A percentile compares a stretch with the other conserved stretches of the same genome.
These are phyloP conservation scores for Balaeniceps rex DNA, from an alignment of 2,113 vertebrate species.

Conservation along the genomic window DNA sequence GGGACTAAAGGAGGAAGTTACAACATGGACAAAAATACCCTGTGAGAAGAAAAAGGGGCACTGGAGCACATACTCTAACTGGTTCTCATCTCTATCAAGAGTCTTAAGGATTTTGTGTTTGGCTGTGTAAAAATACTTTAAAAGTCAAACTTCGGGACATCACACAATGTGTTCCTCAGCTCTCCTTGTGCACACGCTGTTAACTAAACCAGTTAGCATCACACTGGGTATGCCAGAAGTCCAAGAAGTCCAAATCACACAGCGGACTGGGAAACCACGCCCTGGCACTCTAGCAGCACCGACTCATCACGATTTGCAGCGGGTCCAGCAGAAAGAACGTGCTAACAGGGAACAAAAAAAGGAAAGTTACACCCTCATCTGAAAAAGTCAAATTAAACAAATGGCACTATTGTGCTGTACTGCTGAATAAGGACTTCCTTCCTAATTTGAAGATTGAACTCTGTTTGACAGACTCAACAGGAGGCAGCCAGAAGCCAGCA, in stretches of 20 bases:
- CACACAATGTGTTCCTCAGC: not conserved
- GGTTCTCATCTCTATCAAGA: not conserved
- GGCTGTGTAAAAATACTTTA: not conserved
- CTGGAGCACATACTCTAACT: not conserved
- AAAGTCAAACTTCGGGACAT: not conserved
- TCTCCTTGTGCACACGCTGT: too few relatives aligned
- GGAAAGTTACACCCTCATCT: not conserved
- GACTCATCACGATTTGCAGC: rapidly evolving
- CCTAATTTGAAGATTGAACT: not conserved
- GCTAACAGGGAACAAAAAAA: not conserved
- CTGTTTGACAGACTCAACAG: not conserved
- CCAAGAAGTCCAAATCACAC: not conserved
- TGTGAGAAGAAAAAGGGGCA: not conserved
- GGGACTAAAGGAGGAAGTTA: not conserved
- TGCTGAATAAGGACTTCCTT: not conserved
- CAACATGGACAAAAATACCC: rapidly evolving
- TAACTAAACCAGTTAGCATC: not conserved
- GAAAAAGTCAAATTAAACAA: not conserved
- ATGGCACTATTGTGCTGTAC: not conserved
- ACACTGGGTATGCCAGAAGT: not conserved
- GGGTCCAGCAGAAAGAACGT: rapidly evolving
- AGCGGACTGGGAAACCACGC: rapidly evolving
- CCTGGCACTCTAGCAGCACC: not conserved
- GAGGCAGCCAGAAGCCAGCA: not conserved
- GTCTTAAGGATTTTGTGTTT: not conserved